These are phyloP conservation scores for Amphimedon queenslandica DNA, from an alignment of 37 sponge, comb jelly and placozoan genomes.

Conservation along the genomic window DNA sequence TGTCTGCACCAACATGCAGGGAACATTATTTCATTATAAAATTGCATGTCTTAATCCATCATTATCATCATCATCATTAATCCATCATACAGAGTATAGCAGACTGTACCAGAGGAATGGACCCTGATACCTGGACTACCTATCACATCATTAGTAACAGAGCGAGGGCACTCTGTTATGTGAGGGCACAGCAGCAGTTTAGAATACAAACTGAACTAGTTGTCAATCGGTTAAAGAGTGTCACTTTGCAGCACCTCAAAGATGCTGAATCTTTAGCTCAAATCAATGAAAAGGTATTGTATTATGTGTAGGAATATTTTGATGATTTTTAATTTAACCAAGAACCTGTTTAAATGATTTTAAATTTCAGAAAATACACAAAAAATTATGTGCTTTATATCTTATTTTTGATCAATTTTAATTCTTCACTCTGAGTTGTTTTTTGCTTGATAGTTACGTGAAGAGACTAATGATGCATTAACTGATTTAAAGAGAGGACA, in stretches of 20 bases:
- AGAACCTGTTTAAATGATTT: too few species aligned
- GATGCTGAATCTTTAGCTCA: conserved; percentile 23
- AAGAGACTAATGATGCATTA: too few species aligned
- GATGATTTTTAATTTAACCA: conserved; percentile 4
- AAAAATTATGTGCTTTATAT: too few species aligned
- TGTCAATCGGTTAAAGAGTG: conserved; percentile 58
- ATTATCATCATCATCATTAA: too few species aligned
- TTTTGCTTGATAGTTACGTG: too few species aligned
- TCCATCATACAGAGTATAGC: conserved; percentile 42
- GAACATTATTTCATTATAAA: neutral
- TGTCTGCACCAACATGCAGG: neutral
- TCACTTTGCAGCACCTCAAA: conserved; percentile 48
- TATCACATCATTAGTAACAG: conserved; percentile 87
- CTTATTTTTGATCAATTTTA: too few species aligned
- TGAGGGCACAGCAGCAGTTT: conserved; percentile 74
- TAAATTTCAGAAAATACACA: too few species aligned
- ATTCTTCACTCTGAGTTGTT: too few species aligned
- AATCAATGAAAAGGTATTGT: conserved; percentile 28
- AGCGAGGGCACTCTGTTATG: conserved; percentile 78
- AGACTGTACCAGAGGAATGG: conserved; percentile 82
- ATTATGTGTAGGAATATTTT: neutral
- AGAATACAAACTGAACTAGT: conserved; percentile 58
- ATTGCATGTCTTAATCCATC: too few species aligned
- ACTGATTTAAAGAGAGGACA: too few species aligned
- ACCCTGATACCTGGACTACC: conserved; percentile 70